Evolutionary conservation across 2,113 vertebrate species (phyloP).

Genomic region (Siniperca knerii): DNA sequence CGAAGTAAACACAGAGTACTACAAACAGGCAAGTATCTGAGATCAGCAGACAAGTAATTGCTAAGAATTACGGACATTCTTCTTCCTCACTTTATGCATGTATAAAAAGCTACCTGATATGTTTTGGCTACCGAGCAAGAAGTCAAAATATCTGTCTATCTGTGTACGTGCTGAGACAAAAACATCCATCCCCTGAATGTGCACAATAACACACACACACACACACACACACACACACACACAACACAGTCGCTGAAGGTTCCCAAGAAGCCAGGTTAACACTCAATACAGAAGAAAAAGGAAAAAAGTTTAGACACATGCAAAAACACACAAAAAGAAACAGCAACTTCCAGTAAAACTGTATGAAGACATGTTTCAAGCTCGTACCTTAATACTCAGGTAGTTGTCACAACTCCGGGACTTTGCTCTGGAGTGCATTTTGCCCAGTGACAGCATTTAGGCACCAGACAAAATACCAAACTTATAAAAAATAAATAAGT

Average conservation of each 20-base stretch:
- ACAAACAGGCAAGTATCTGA: constrained; percentile 15
- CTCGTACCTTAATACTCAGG: constrained; percentile 84
- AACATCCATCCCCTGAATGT: constrained; percentile 35
- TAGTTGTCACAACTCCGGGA: constrained; percentile 83
- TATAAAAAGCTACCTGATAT: constrained; percentile 27
- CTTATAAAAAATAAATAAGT: constrained; percentile 13
- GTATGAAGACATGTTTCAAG: background rate
- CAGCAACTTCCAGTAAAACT: background rate
- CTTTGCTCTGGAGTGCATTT: constrained; percentile 84
- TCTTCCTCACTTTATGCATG: constrained; percentile 9
- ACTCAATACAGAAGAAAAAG: background rate
- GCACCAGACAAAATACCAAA: constrained; percentile 39
- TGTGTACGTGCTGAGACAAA: constrained; percentile 34
- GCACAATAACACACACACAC: constrained; percentile 14
- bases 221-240: constrained; percentile 4
- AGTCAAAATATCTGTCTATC: constrained; percentile 47
- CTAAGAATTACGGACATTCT: background rate
- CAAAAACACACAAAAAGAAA: background rate
- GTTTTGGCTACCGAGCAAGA: constrained; percentile 51
- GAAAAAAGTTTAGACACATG: background rate
- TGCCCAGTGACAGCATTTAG: constrained; percentile 75
- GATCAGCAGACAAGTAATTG: background rate
- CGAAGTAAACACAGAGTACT: constrained; percentile 7
- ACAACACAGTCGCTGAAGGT: background rate
- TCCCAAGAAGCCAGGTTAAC: background rate